phyloP scores from a whole-genome alignment of 2,888 invertebrate genomes.

The Lasioglossum vierecki region DNA sequence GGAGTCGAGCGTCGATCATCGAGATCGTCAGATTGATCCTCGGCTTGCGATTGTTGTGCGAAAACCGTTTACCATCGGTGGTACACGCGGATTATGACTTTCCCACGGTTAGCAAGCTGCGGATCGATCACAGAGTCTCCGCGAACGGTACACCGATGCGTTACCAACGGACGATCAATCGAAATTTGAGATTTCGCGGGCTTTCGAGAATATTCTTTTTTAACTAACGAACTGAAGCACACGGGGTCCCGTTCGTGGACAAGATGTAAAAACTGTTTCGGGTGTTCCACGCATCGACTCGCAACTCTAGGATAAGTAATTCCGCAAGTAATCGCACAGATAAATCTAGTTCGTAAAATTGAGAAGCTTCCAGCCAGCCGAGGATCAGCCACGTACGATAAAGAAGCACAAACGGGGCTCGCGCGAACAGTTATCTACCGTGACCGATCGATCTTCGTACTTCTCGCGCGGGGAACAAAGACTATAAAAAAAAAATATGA shows the following conservation, averaged over 20 bases:
- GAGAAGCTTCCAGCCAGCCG: slow-evolving; percentile 49
- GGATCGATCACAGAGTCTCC: neutral
- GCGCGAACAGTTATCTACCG: slow-evolving; percentile 14
- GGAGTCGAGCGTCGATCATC: slow-evolving; percentile 65
- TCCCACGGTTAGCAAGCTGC: neutral
- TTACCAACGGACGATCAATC: slow-evolving; percentile 9
- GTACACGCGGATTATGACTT: neutral
- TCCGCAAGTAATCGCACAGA: slow-evolving; percentile 61
- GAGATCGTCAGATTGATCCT: slow-evolving; percentile 45
- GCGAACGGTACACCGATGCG: slow-evolving; percentile 1
- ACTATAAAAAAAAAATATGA: neutral
- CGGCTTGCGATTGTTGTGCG: neutral
- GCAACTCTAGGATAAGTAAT: slow-evolving; percentile 34
- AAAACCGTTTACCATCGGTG: slow-evolving; percentile 7
- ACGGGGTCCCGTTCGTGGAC: neutral
- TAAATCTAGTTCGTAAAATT: slow-evolving; percentile 53
- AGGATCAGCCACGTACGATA: slow-evolving; percentile 36
- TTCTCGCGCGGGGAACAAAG: slow-evolving; percentile 28
- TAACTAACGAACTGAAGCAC: neutral
- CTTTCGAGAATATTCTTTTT: neutral
- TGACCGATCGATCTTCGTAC: slow-evolving; percentile 8
- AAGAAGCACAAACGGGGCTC: slow-evolving; percentile 49
- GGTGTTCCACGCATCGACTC: slow-evolving; percentile 41
- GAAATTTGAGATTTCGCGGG: neutral
- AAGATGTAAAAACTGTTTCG: slow-evolving; percentile 23